Conservation (phyloP, 2,113 vertebrate species). For the Columba janthina region DNA sequence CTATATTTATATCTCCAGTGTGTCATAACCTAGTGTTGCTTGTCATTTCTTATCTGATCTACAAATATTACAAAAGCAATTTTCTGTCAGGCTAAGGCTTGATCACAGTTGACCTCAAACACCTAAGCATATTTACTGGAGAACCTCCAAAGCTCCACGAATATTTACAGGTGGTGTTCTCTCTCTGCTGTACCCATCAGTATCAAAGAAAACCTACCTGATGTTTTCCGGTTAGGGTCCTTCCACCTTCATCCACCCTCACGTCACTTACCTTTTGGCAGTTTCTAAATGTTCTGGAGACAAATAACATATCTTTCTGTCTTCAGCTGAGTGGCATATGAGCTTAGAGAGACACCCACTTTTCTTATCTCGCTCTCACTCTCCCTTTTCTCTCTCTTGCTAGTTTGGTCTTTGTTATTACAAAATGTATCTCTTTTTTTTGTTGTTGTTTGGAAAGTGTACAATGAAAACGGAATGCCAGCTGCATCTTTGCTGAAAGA, state of each 20-base stretch:
- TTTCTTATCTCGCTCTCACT: background rate
- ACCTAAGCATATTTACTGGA: conserved; percentile 30
- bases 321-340: background rate
- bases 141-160: conserved; percentile 11
- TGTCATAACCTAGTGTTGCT: conserved; percentile 62
- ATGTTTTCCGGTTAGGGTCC: background rate
- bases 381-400: conserved; percentile 52
- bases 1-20: conserved; percentile 37
- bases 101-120: conserved; percentile 67
- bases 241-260: background rate
- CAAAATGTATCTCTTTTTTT: conserved; percentile 35
- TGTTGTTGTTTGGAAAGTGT: conserved; percentile 51
- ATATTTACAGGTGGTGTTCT: background rate
- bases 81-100: conserved; percentile 61
- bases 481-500: conserved; percentile 72
- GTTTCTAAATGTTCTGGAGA: background rate
- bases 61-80: conserved; percentile 69
- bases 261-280: background rate
- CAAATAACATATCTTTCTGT: background rate
- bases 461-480: conserved; percentile 38
- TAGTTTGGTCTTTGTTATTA: conserved; percentile 65
- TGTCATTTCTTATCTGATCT: conserved; percentile 76
- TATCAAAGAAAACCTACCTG: background rate
- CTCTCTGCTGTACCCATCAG: background rate
- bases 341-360: background rate